These are phyloP conservation scores for Drosophila pseudotakahashii DNA, from an alignment of 2,888 invertebrate genomes.

Conservation along the genomic window DNA sequence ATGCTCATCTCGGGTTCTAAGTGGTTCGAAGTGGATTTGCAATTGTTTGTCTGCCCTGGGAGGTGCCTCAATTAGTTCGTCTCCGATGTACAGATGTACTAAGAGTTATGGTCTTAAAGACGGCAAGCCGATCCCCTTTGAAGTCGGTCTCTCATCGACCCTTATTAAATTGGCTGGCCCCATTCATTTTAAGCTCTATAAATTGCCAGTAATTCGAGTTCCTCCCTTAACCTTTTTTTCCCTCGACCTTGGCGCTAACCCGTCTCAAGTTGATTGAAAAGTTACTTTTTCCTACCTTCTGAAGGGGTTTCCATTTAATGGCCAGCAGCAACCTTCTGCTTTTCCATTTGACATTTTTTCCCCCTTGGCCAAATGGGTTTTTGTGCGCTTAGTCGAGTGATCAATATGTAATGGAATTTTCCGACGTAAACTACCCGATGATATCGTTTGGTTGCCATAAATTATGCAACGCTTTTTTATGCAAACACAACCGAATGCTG, in stretches of 20 bases:
- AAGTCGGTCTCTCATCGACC: neutral
- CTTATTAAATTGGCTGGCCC: slow-evolving; percentile 40
- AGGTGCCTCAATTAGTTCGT: slow-evolving; percentile 28
- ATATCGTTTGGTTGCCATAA: slow-evolving; percentile 30
- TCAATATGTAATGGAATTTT: slow-evolving; percentile 43
- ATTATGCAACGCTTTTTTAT: slow-evolving; percentile 31
- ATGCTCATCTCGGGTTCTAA: slow-evolving; percentile 26
- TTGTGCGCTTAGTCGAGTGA: slow-evolving; percentile 14
- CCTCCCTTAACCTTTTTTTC: slow-evolving; percentile 31
- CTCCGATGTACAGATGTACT: slow-evolving; percentile 9
- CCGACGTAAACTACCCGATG: slow-evolving; percentile 6
- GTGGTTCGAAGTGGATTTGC: slow-evolving; percentile 34
- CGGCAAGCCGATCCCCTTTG: neutral
- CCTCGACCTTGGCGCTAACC: slow-evolving; percentile 50
- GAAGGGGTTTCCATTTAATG: slow-evolving; percentile 62
- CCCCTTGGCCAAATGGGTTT: slow-evolving; percentile 21
- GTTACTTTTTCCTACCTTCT: slow-evolving; percentile 57
- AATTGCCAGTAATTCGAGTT: slow-evolving; percentile 28
- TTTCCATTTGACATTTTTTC: slow-evolving; percentile 28
- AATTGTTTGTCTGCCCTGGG: slow-evolving; percentile 26
- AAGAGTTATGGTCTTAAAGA: slow-evolving; percentile 17
- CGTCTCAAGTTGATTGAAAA: slow-evolving; percentile 77
- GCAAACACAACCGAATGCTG: neutral
- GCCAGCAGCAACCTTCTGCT: slow-evolving; percentile 27
- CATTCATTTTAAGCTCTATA: slow-evolving; percentile 6